Evolutionary conservation across 2,888 invertebrate species (phyloP), one percentile per base, ranked within the genome.

Genomic region (Drosophila neonasuta): DNA sequence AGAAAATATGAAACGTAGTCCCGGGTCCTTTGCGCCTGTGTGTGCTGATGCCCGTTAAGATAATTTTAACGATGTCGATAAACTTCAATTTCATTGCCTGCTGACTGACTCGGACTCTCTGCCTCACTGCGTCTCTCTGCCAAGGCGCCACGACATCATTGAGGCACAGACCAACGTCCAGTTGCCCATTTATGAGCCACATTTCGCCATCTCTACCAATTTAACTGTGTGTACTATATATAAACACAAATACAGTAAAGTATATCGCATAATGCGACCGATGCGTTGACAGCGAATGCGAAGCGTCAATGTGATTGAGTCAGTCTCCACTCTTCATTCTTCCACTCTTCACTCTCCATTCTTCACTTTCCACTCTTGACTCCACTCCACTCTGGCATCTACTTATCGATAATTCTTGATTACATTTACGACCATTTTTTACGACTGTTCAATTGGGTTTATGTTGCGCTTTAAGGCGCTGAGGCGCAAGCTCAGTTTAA

Each of bases 61-160:
- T 82, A 87, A 82, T 82, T 82, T 82, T 82, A 82, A 82, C 86
- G 81, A 87, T 85, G 86, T 85, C 81, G 81, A 82, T 82, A 82
- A 82, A 82, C 87, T 82, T 87, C 87, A 82, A 82, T 85, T 82
- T 85, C 86, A 87, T 85, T 87, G 85, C 81, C 45, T 61, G 59
- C 72, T 61, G 70, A 70, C 75, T 66, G 66, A 60, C 65, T 71
- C 44, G 24, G 24, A 24, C 5, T 24, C 24, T 24, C 24, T 24
- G 24, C 24, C 6, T 24, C 20, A 3, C 20, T 20, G 20, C 20
- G 4, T 20, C 20, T 24, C 24, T 24, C 24, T 24, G 6, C 24
- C 24, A 5, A 24, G 24, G 24, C 24, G 24, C 50, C 30, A 42
- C 45, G 36, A 20, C 8, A 13, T 11, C 42, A 7, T 11, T 36